These are phyloP conservation scores for Alsophila aescularia DNA, from an alignment of 2,888 invertebrate genomes.

Conservation along the genomic window DNA sequence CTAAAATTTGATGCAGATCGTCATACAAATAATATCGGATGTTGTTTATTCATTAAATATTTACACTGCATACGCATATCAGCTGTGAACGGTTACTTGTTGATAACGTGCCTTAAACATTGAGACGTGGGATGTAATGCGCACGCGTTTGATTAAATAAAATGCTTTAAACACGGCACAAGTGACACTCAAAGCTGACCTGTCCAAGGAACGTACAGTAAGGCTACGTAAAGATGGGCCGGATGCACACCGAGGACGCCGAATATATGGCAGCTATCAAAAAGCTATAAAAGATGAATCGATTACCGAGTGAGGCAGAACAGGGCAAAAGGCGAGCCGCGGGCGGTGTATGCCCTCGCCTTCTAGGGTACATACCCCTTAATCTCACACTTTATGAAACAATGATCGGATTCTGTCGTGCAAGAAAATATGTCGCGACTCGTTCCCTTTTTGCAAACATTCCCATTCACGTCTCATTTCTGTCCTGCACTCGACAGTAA, in stretches of 20 bases:
- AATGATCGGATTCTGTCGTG: slow-evolving; percentile 69
- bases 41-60: background rate
- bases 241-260: slow-evolving; percentile 38
- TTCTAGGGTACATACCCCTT: slow-evolving; percentile 59
- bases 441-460: slow-evolving; percentile 66
- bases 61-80: background rate
- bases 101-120: background rate
- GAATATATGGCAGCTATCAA: slow-evolving; percentile 61
- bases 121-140: slow-evolving; percentile 40
- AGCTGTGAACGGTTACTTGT: background rate
- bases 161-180: slow-evolving; percentile 39
- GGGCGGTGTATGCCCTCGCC: slow-evolving; percentile 37
- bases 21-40: background rate
- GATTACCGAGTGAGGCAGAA: slow-evolving; percentile 54
- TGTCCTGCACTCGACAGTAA: slow-evolving; percentile 64
- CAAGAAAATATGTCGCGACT: slow-evolving; percentile 65
- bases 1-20: no score
- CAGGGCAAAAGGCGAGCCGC: slow-evolving; percentile 29
- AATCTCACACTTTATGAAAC: slow-evolving; percentile 71
- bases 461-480: slow-evolving; percentile 78
- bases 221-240: slow-evolving; percentile 27
- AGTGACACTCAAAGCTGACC: background rate
- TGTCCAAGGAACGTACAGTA: background rate
- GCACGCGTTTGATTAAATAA: slow-evolving; percentile 50
- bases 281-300: slow-evolving; percentile 67